Evolutionary conservation across 1,140 invertebrate genomes (phyloP).

Genomic region (Elysia chlorotica): DNA sequence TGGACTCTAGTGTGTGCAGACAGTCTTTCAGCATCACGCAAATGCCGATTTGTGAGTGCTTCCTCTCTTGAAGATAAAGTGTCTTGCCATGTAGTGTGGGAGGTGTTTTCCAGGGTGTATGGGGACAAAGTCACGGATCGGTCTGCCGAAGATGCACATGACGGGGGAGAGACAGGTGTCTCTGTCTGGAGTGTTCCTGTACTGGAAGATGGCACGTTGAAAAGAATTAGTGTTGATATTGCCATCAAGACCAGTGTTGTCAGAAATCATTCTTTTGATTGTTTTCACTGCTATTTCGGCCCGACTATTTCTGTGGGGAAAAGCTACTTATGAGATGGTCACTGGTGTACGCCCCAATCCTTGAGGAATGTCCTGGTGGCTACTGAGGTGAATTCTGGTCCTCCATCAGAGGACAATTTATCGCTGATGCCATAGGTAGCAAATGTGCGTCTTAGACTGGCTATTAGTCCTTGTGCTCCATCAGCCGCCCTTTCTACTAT

Average conservation of each 20-base stretch:
- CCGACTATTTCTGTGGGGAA: constrained; percentile 25
- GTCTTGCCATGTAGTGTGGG: constrained; percentile 27
- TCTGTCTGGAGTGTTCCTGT: constrained; percentile 34
- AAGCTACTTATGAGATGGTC: constrained; percentile 29
- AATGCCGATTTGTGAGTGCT: constrained; percentile 32
- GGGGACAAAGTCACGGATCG: constrained; percentile 31
- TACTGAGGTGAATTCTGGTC: constrained; percentile 27
- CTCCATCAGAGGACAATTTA: constrained; percentile 25
- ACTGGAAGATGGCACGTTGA: constrained; percentile 33
- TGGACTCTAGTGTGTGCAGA: constrained; percentile 34
- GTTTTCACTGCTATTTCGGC: constrained; percentile 32
- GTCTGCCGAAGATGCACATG: background rate
- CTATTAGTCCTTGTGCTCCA: constrained; percentile 17
- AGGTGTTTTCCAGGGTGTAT: constrained; percentile 26
- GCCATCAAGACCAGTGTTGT: constrained; percentile 27
- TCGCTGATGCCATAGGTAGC: constrained; percentile 28
- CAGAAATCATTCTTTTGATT: constrained; percentile 26
- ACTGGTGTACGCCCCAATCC: constrained; percentile 27
- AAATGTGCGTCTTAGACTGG: constrained; percentile 19
- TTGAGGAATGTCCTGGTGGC: constrained; percentile 23
- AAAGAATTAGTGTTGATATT: constrained; percentile 29
- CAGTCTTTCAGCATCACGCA: constrained; percentile 23
- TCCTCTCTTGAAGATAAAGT: constrained; percentile 27
- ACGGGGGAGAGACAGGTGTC: constrained; percentile 31
- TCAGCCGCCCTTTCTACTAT: constrained; percentile 15